A percentile compares a stretch with the other conserved stretches of the same genome.
These are phyloP conservation scores for Tenebrio molitor DNA, from an alignment of 1,140 invertebrate genomes.

Conservation along the genomic window DNA sequence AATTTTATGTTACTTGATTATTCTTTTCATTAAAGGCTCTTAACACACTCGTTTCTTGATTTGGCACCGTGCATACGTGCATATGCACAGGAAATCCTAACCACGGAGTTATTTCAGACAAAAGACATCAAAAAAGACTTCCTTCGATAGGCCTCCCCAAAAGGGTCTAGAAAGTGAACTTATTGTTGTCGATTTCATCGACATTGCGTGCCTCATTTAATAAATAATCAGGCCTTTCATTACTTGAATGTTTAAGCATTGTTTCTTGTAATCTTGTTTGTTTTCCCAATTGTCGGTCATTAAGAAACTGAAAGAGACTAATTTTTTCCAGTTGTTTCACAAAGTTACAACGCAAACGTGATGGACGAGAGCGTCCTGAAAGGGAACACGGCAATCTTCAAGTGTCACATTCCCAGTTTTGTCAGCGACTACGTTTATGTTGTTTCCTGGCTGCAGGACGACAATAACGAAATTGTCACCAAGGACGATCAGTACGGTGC, in stretches of 20 bases:
- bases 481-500: conserved; percentile 77
- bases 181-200: conserved; percentile 12
- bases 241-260: background rate
- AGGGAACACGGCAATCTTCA: conserved; percentile 90
- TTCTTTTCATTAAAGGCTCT: too few species aligned
- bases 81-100: too few species aligned
- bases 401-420: conserved; percentile 94
- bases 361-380: conserved; percentile 92
- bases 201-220: conserved; percentile 25
- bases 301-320: background rate
- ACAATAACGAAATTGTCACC: conserved; percentile 77
- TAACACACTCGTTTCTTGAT: too few species aligned
- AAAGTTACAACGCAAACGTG: conserved; percentile 89
- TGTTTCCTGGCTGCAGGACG: conserved; percentile 86
- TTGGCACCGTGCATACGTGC: too few species aligned
- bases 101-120: too few species aligned
- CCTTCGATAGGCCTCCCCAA: conserved; percentile 2
- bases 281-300: background rate
- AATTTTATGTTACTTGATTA: too few species aligned
- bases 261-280: background rate
- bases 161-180: background rate
- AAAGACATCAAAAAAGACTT: background rate
- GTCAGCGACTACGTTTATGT: conserved; percentile 90
- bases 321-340: conserved; percentile 85
- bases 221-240: background rate